Evolutionary conservation across 1,140 invertebrate species (phyloP).

Genomic region (Drosophila parvula): DNA sequence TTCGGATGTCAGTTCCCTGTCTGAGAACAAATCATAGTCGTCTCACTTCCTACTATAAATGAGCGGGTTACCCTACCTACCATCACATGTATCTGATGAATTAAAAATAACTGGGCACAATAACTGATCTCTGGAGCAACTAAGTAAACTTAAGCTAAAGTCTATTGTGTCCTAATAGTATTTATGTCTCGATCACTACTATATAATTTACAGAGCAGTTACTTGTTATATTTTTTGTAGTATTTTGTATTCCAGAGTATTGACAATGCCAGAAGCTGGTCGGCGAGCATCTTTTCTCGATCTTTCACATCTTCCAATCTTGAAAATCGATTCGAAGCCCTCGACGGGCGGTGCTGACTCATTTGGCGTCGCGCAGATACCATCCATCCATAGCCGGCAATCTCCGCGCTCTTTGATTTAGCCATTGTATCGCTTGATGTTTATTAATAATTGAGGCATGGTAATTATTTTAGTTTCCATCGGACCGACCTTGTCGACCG

Average conservation of each 20-base stretch:
- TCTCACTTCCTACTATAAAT: conserved; percentile 16
- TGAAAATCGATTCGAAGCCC: conserved; percentile 4
- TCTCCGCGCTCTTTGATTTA: conserved; percentile 23
- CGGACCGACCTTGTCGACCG: conserved; percentile 54
- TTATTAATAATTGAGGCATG: conserved; percentile 63
- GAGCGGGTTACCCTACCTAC: no score
- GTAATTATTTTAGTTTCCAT: conserved; percentile 58
- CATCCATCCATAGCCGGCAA: conserved; percentile 6
- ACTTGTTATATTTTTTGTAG: no score
- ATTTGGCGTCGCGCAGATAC: conserved; percentile 9
- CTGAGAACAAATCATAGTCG: conserved; percentile 16
- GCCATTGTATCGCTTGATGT: conserved; percentile 34
- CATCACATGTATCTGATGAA: no score
- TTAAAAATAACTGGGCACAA: no score
- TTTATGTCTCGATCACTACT: no score
- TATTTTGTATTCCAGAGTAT: no score
- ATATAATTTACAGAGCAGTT: not conserved
- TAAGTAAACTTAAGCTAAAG: no score
- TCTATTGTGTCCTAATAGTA: no score
- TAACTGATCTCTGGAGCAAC: no score
- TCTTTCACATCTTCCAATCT: conserved; percentile 1
- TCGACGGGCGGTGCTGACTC: conserved; percentile 20
- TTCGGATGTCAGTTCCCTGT: conserved; percentile 29
- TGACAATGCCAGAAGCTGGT: not conserved
- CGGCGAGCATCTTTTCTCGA: not conserved